Evolutionary conservation across 2,888 invertebrate species (phyloP), one percentile per base, ranked within the genome.

Genomic region (Heterodera filipjevi): DNA sequence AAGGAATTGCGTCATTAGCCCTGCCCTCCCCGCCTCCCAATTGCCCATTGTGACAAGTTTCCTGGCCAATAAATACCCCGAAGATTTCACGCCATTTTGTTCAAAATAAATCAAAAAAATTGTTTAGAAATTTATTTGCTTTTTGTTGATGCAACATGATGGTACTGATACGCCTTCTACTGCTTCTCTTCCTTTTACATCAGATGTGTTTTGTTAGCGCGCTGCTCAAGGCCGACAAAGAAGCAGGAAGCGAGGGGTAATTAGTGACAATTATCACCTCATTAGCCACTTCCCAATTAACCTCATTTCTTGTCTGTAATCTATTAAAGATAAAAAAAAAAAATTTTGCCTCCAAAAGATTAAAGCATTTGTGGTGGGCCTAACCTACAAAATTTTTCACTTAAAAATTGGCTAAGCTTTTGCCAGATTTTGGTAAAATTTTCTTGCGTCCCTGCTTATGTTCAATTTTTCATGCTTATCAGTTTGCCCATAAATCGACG

Each of bases 151-250:
- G n/a, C 49, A 76, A 76, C 49, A 33, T 10, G 46, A 68, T 59
- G 59, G 10, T 59, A 27, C 59, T n/a, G 59, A n/a, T 59, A 59
- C 59, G 27, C 27, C 59, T 59, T 59, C n/a, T 27, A 59, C n/a
- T 59, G 2, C 27, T n/a, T 22, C 32, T 76, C 59, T 35, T 76
- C 68, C 39, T 74, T 27, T 30, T 33, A 16, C 27, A 32, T 53
- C 75, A 32, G 32, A 53, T 66, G 39, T 44, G 14, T 33, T 64
- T 64, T 22, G 35, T 14, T 19, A 8, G 30, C 32, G 66, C 44
- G 30, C 64, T 76, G 27, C 44, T 76, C 27, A 76, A 76, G 59
- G 66, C 71, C 19, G 77, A 76, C 14, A 70, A 76, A 30, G 64
- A 76, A 27, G 68, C 77, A 44, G 70, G 8, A 35, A 44, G 10